phyloP scores from a whole-genome alignment of 2,888 invertebrate genomes.

The Phengaris arion region DNA sequence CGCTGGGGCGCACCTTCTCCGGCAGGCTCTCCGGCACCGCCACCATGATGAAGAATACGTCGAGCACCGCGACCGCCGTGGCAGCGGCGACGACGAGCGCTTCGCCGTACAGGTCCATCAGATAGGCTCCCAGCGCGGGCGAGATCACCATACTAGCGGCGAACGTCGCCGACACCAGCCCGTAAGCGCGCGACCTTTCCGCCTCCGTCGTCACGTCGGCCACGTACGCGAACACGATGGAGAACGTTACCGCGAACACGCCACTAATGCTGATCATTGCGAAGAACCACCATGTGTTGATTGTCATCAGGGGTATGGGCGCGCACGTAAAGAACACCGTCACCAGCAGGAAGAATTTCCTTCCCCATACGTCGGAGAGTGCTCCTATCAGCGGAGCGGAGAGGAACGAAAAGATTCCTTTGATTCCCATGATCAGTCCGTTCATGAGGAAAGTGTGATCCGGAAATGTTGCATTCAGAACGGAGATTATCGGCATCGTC shows the following conservation, averaged over 20 bases:
- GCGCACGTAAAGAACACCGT: conserved; percentile 99
- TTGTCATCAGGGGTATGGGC: conserved; percentile 98
- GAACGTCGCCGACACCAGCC: conserved; percentile 98
- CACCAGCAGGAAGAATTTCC: conserved; percentile 97
- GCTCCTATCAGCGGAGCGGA: conserved; percentile 98
- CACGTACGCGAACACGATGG: conserved; percentile 99
- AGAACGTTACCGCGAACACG: conserved; percentile 99
- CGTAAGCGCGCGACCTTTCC: conserved; percentile 96
- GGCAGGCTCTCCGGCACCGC: conserved; percentile 99
- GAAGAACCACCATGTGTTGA: conserved; percentile 99
- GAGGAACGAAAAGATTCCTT: conserved; percentile 98
- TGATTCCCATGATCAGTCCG: conserved; percentile 99
- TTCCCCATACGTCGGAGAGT: conserved; percentile 98
- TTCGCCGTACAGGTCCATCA: conserved; percentile 91
- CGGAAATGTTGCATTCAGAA: conserved; percentile 98
- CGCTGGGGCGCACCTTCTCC: conserved; percentile 89
- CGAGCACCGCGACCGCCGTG: conserved; percentile 96
- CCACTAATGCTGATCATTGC: conserved; percentile 99
- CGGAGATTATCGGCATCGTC: conserved; percentile 97
- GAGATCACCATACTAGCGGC: conserved; percentile 99
- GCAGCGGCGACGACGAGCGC: conserved; percentile 95
- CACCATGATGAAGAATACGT: conserved; percentile 98
- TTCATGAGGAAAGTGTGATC: conserved; percentile 99
- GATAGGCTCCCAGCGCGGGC: conserved; percentile 95
- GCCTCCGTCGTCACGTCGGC: conserved; percentile 99